Conservation (phyloP, 2,888 invertebrate species). For the Caenorhabditis macrosperma region DNA sequence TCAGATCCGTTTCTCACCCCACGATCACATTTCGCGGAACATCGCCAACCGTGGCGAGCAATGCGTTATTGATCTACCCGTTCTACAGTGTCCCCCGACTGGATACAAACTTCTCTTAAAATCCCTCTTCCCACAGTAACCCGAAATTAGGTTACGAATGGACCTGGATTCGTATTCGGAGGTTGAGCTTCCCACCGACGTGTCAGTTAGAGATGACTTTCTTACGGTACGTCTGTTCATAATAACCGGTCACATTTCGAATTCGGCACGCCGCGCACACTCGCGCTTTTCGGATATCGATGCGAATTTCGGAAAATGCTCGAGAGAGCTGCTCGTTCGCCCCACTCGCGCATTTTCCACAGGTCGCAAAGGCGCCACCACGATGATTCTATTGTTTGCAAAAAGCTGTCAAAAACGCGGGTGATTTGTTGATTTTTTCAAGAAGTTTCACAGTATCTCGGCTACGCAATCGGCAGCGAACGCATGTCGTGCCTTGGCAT, state of each 20-base stretch:
- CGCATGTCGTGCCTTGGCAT: slow-evolving; percentile 25
- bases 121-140: slow-evolving; percentile 40
- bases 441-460: slow-evolving; percentile 24
- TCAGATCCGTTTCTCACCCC: slow-evolving; percentile 42
- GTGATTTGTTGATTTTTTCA: slow-evolving; percentile 8
- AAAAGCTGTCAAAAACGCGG: slow-evolving; percentile 52
- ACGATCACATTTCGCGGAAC: slow-evolving; percentile 46
- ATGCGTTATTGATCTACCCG: slow-evolving; percentile 47
- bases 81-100: slow-evolving; percentile 55
- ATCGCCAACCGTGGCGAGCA: slow-evolving; percentile 8
- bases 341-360: slow-evolving; percentile 1
- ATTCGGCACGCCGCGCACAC: not conserved
- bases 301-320: slow-evolving; percentile 25
- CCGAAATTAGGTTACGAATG: slow-evolving; percentile 59
- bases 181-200: slow-evolving; percentile 31
- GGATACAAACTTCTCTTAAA: slow-evolving; percentile 57
- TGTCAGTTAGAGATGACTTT: slow-evolving; percentile 19
- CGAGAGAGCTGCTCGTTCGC: not conserved
- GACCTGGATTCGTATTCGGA: slow-evolving; percentile 45
- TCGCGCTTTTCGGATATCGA: not conserved
- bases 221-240: slow-evolving; percentile 24
- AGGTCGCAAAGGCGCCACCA: not conserved
- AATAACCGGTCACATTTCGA: too few relatives aligned
- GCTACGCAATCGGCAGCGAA: not conserved
- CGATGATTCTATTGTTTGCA: slow-evolving; percentile 35